Evolutionary conservation across 2,113 vertebrate genomes (phyloP).

Genomic region (Reinhardtius hippoglossoides): DNA sequence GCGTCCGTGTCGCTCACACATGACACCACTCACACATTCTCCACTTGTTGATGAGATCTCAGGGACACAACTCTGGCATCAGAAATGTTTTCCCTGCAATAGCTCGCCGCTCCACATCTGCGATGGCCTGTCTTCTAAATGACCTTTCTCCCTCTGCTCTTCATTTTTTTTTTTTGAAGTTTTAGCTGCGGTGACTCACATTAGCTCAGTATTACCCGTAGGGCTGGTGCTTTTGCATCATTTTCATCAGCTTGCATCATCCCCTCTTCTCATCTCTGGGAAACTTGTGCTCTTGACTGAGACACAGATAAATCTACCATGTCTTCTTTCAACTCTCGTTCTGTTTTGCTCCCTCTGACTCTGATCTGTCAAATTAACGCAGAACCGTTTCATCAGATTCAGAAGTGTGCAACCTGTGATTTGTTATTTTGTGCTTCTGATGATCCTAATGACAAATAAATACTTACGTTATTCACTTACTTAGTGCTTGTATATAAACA

Average conservation of each 20-base stretch:
- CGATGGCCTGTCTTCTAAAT: conserved; percentile 54
- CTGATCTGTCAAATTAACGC: conserved; percentile 71
- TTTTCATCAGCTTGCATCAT: conserved; percentile 84
- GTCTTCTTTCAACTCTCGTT: conserved; percentile 70
- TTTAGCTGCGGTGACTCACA: conserved; percentile 71
- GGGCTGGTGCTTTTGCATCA: conserved; percentile 79
- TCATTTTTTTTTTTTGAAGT: conserved; percentile 49
- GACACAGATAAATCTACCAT: conserved; percentile 73
- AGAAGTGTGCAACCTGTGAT: conserved; percentile 41
- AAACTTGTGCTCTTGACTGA: conserved; percentile 75
- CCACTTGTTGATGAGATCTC: not conserved
- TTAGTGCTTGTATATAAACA: not conserved
- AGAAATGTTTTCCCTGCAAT: conserved; percentile 15
- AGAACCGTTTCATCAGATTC: conserved; percentile 66
- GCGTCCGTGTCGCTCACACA: not conserved
- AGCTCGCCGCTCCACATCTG: conserved; percentile 30
- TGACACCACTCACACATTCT: not conserved
- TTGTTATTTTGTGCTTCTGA: conserved; percentile 46
- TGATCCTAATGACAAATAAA: conserved; percentile 14
- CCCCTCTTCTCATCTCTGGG: conserved; percentile 73
- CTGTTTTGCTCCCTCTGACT: conserved; percentile 58
- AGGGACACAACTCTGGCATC: not conserved
- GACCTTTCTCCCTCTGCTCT: conserved; percentile 62
- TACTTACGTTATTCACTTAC: not conserved
- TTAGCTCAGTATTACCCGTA: conserved; percentile 72